Evolutionary conservation across 2,888 invertebrate species (phyloP), one percentile per base, ranked within the genome.

Genomic region (Odontothrips loti): DNA sequence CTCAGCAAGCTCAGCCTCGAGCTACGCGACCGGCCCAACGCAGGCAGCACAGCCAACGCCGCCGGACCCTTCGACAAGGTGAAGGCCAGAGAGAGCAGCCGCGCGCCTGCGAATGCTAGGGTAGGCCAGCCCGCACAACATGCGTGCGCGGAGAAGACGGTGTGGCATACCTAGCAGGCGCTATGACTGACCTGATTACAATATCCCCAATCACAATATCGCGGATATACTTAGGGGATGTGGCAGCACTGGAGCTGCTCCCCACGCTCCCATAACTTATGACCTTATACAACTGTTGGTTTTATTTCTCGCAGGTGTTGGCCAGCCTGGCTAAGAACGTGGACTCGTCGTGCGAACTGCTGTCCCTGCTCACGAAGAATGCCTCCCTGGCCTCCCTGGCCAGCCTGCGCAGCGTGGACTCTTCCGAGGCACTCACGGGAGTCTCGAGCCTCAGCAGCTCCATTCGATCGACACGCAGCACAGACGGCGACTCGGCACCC

Each of bases 1-100:
- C 86, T 91, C 79, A 90, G 89, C 80, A 91, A 91, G 86, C 85
- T 91, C 17, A 90, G 89, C 84, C 89, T 89, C 48, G 91, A 91
- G 85, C 88, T 91, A 68, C 90, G 90, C 83, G 91, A 91, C 84
- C 90, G 90, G 84, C 89, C 89, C 84, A 27, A 27, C 68, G 23
- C 68, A 27, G 23, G 27, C 11, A 27, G 68, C 23, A 11, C 68
- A 1, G 11, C 23, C 68, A 27, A 27, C 68, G 23, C 34, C 34
- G 34, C 34, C 34, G 58, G 15, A 6, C 58, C 12, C 15, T 58
- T 58, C 58, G 58, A 58, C 58, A 58, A 58, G 58, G 58, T 58
- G 17, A 17, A 43, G 34, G 34, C 34, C 34, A 2, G 34, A 43
- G 3, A 6, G 34, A 4, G 34, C 6, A 10, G 4, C 20, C 51